These are phyloP conservation scores for Tetramorium simillimum DNA, from an alignment of 1,140 invertebrate species.

Conservation along the genomic window DNA sequence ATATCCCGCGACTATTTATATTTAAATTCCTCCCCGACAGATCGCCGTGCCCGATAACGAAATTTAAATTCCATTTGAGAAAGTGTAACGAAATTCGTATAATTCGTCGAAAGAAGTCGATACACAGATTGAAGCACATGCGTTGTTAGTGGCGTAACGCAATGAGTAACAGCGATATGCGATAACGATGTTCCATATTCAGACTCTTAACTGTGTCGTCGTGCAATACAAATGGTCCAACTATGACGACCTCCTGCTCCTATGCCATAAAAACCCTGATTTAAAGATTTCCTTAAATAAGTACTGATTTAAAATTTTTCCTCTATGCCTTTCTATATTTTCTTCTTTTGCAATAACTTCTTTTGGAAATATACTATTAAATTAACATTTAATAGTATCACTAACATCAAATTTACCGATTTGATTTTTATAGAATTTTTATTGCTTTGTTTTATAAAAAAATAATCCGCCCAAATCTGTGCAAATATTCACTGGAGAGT, in stretches of 20 bases:
- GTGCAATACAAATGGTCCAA: constrained; percentile 1
- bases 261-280: not conserved
- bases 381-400: not conserved
- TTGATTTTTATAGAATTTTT: not conserved
- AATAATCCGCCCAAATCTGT: not conserved
- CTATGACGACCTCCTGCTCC: not conserved
- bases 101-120: constrained; percentile 12
- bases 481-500: not conserved
- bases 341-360: not conserved
- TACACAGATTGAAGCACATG: constrained; percentile 24
- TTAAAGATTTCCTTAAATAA: not conserved
- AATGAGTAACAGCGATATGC: constrained; percentile 28
- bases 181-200: constrained; percentile 54
- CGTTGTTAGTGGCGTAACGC: constrained; percentile 14
- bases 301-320: not conserved
- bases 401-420: not conserved
- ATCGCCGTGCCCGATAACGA: constrained; percentile 38
- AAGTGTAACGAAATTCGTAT: constrained; percentile 55
- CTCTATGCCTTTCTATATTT: not conserved
- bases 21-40: constrained; percentile 50
- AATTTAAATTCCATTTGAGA: constrained; percentile 54
- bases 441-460: not conserved
- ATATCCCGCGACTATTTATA: constrained; percentile 53
- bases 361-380: too few relatives aligned
- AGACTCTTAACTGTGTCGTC: constrained; percentile 17